Evolutionary conservation across 2,797 vertebrate species (phyloP), one percentile per base, ranked within the genome.

Genomic region (Staurois parvus): DNA sequence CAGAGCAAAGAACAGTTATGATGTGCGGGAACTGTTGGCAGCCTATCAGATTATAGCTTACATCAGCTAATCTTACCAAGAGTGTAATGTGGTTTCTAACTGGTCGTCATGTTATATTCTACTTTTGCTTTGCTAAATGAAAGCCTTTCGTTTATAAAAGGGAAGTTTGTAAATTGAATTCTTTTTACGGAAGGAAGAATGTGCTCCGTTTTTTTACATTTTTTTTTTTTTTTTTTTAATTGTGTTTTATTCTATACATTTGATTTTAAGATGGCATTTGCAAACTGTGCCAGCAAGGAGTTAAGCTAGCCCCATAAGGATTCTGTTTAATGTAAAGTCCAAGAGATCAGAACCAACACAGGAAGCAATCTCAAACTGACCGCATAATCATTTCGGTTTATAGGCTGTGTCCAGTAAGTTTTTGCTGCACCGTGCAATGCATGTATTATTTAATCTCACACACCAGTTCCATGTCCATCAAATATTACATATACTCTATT

Each of bases 371-470:
- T 29, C 70, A 64, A 74, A 17, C 80, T 72, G 67, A 78, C 68
- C 85, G 66, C 72, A 79, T 48, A 73, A 34, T 68, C 26, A 78
- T 82, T 81, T 45, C 30, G 26, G 56, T 26, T 48, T 78, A 48
- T 62, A 66, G 52, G 66, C 45, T 68, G 59, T 37, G 64, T 59
- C 68, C 26, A 30, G 52, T 42, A 70, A 72, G 30, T 68, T 29
- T 76, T 59, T 76, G 66, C 45, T 52, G 7, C 48, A 29, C 52
- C 32, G 17, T 73, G 40, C 66, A 72, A 78, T 12, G 73, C 69
- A 78, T 79, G 37, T 15, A 83, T 83, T 86, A 83, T 86, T 86
- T 86, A 69, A 86, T 83, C 26, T 48, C 5, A 17, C 30, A 30
- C 34, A 48, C 28, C 48, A 48, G 67, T 48, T 76, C 45, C 72